Percentiles rank a stretch among this genome's conserved stretches.
phyloP scores from a whole-genome alignment of 2,888 invertebrate genomes.

The Lasioglossum oenotherae region DNA sequence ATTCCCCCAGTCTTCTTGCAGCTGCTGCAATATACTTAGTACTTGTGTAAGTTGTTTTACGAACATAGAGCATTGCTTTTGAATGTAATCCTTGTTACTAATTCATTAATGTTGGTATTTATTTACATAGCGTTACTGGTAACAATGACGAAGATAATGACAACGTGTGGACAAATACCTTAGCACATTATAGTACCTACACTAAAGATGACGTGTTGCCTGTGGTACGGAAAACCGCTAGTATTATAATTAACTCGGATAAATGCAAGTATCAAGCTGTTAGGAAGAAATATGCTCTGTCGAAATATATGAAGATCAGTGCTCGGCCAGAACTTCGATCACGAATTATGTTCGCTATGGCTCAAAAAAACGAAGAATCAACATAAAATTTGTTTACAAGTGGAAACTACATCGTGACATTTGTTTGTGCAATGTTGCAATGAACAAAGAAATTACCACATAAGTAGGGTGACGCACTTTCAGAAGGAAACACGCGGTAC shows the following conservation, averaged over 20 bases:
- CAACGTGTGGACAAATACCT: slow-evolving; percentile 90
- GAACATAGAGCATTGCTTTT: not conserved
- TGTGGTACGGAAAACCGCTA: slow-evolving; percentile 89
- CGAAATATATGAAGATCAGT: slow-evolving; percentile 88
- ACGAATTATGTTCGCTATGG: slow-evolving; percentile 63
- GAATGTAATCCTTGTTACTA: not conserved
- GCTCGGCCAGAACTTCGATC: slow-evolving; percentile 87
- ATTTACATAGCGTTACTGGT: slow-evolving; percentile 72
- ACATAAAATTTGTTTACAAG: slow-evolving; percentile 39
- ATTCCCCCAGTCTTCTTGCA: slow-evolving; percentile 93
- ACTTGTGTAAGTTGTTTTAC: slow-evolving; percentile 84
- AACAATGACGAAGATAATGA: slow-evolving; percentile 82
- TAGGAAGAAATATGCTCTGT: slow-evolving; percentile 88
- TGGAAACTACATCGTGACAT: slow-evolving; percentile 35
- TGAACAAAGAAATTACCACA: not conserved
- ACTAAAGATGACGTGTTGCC: slow-evolving; percentile 88
- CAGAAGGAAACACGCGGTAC: not conserved
- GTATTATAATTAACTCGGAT: slow-evolving; percentile 88
- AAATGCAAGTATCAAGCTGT: slow-evolving; percentile 90
- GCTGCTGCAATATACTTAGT: slow-evolving; percentile 93
- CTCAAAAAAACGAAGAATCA: slow-evolving; percentile 19
- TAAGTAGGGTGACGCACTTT: not conserved
- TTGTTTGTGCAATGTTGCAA: slow-evolving; percentile 44
- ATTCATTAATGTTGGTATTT: slow-evolving; percentile 5
- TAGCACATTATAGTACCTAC: slow-evolving; percentile 92